A percentile compares a stretch with the other conserved stretches of the same genome.
Conservation (phyloP, 1,140 invertebrate species). For the Daktulosphaira vitifoliae region DNA sequence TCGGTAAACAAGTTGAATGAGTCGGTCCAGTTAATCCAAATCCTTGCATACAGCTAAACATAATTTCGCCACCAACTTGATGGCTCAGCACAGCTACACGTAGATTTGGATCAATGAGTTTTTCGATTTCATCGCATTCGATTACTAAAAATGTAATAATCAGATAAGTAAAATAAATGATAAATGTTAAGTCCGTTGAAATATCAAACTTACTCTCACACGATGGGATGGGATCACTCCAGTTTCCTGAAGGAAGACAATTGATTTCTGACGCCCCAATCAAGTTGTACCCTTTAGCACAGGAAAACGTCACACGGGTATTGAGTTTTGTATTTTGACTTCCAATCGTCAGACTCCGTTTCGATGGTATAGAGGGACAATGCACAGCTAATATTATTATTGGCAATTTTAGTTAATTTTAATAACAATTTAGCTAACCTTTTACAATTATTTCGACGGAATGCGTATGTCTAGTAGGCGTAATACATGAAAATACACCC, state of each 20-base stretch:
- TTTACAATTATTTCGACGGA: slow-evolving; percentile 68
- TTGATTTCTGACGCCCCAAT: slow-evolving; percentile 61
- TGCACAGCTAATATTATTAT: slow-evolving; percentile 53
- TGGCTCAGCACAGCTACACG: slow-evolving; percentile 60
- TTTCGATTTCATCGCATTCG: slow-evolving; percentile 62
- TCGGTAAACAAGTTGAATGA: slow-evolving; percentile 65
- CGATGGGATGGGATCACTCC: slow-evolving; percentile 67
- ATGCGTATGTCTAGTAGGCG: slow-evolving; percentile 68
- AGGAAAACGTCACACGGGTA: slow-evolving; percentile 62
- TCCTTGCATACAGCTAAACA: slow-evolving; percentile 69
- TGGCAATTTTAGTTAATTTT: not conserved
- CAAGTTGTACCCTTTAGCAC: slow-evolving; percentile 70
- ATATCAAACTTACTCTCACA: slow-evolving; percentile 64
- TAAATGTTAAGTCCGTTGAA: not conserved
- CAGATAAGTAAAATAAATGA: slow-evolving; percentile 15
- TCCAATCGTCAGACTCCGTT: slow-evolving; percentile 60
- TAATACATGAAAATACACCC: slow-evolving; percentile 69
- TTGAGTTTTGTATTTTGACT: slow-evolving; percentile 63
- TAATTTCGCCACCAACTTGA: slow-evolving; percentile 64
- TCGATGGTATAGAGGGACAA: slow-evolving; percentile 58
- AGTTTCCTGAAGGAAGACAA: slow-evolving; percentile 72
- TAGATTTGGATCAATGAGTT: slow-evolving; percentile 47
- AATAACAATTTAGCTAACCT: slow-evolving; percentile 45
- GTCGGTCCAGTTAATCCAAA: slow-evolving; percentile 64
- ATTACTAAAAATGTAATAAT: slow-evolving; percentile 47